Percentiles rank a stretch among this genome's conserved stretches.
phyloP scores from a whole-genome alignment of 1,140 invertebrate species.

The Hyles vespertilio region DNA sequence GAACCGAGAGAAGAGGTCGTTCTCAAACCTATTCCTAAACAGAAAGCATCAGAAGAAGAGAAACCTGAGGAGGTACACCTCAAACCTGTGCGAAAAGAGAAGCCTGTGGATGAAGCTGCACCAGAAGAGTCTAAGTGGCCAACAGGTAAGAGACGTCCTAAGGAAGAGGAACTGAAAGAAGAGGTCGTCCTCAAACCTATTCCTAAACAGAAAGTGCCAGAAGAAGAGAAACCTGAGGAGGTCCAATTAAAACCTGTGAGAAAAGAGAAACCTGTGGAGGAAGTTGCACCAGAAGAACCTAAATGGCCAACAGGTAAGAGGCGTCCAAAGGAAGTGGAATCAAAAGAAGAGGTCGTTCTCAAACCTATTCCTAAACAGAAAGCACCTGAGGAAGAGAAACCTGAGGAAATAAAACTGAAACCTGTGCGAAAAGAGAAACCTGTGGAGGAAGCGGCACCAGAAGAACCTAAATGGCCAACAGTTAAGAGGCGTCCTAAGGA shows the following conservation, averaged over 20 bases:
- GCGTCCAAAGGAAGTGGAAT: conserved; percentile 22
- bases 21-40: conserved; percentile 22
- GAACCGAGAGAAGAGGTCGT: conserved; percentile 21
- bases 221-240: conserved; percentile 31
- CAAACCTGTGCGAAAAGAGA: conserved; percentile 19
- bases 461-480: conserved; percentile 13
- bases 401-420: conserved; percentile 42
- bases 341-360: conserved; percentile 24
- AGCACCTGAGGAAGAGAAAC: conserved; percentile 24
- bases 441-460: conserved; percentile 42
- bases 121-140: conserved; percentile 32
- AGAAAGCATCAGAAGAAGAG: conserved; percentile 27
- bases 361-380: conserved; percentile 26
- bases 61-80: conserved; percentile 20
- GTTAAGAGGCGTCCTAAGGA: conserved; percentile 45
- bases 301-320: conserved; percentile 22
- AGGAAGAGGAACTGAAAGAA: conserved; percentile 26
- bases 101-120: conserved; percentile 21
- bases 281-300: conserved; percentile 34
- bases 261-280: conserved; percentile 17
- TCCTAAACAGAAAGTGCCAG: conserved; percentile 18
- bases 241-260: conserved; percentile 17
- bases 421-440: conserved; percentile 19
- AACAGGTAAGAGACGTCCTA: conserved; percentile 17
- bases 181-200: conserved; percentile 27